Evolutionary conservation across 2,797 vertebrate species (phyloP), one percentile per base, ranked within the genome.

Genomic region (Fundulus diaphanus): DNA sequence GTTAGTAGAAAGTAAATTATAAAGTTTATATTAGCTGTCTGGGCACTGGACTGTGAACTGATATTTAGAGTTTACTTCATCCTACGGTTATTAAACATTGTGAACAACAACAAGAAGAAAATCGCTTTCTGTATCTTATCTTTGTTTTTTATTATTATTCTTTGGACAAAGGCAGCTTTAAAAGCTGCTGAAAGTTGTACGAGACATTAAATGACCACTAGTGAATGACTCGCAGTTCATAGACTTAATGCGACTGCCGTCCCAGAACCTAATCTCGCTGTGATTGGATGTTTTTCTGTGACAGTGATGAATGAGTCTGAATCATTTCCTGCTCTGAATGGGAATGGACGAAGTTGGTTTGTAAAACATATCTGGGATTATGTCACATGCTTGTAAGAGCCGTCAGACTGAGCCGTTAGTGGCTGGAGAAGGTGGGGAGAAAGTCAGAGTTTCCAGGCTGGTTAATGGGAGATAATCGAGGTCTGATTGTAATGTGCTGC

Each of bases 391-490:
- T 20, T 24, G 63, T 63, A 35, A 70, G 74, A 11, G 72, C n/a
- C 11, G 68, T 61, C 74, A 40, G 78, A 54, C 44, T 52, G 70
- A 80, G 81, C 78, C 48, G 79, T 84, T 68, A 74, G 49, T 74
- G 77, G 63, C 2, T 57, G 78, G 63, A 82, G 73, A 79, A 67
- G 71, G 65, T 75, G 37, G 54, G 48, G 52, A 71, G 63, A 37
- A 57, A 52, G 31, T 57, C 72, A 57, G 59, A 65, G 70, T 81
- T 89, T 89, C 83, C 86, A 82, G 84, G 54, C 74, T 27, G 57
- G n/a, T 68, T 84, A 78, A 90, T 90, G 84, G 82, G 78, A 70
- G 72, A 69, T 86, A 88, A 90, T 88, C 59, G 81, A 72, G 75
- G 46, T 76, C 76, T 91, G 90, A 91, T 90, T 87, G 85, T 80